Evolutionary conservation across 2,113 vertebrate species (phyloP).

Genomic region (Empidonax traillii): DNA sequence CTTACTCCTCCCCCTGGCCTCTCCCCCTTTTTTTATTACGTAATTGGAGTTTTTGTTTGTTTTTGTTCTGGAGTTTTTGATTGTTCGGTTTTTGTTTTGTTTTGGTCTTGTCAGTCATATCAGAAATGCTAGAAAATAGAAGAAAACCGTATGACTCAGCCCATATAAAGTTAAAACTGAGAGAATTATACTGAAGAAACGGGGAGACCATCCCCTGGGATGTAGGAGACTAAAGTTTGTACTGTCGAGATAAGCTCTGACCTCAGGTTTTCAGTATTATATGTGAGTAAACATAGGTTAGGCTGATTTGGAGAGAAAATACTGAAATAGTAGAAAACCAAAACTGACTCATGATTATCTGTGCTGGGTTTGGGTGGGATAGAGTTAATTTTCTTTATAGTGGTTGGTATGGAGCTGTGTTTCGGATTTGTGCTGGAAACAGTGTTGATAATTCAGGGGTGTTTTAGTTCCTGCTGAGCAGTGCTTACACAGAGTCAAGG

Average conservation of each 20-base stretch:
- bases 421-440: background rate
- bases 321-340: background rate
- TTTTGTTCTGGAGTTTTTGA: background rate
- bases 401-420: background rate
- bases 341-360: background rate
- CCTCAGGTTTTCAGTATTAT: background rate
- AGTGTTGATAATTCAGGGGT: background rate
- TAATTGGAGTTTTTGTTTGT: background rate
- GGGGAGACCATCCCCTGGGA: background rate
- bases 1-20: rapidly evolving
- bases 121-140: background rate
- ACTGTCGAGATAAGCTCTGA: background rate
- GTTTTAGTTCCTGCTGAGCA: background rate
- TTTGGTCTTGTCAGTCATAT: background rate
- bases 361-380: background rate
- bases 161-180: background rate
- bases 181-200: background rate
- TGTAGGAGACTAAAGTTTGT: background rate
- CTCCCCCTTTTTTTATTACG: rapidly evolving
- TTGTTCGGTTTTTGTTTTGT: background rate
- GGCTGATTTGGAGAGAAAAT: background rate
- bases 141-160: background rate
- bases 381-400: background rate
- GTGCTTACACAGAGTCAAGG: background rate
- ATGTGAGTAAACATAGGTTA: background rate